phyloP scores from a whole-genome alignment of 2,888 invertebrate genomes.

The Alcis repandata region DNA sequence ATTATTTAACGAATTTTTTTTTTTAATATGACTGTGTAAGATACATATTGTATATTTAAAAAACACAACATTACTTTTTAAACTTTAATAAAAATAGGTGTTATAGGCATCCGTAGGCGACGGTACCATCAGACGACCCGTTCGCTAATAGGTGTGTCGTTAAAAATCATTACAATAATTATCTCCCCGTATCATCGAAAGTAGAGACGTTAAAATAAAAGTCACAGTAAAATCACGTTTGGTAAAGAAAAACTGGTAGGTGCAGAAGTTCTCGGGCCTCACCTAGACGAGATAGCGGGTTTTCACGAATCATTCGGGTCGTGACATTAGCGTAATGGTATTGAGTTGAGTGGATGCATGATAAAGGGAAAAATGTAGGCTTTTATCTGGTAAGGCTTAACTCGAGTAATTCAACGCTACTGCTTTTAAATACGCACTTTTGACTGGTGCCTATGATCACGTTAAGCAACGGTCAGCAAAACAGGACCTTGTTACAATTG shows the following conservation, averaged over 20 bases:
- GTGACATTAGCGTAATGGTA: constrained; percentile 62
- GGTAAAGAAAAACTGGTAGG: neutral
- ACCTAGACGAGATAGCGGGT: constrained; percentile 36
- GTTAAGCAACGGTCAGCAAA: no score
- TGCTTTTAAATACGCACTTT: neutral
- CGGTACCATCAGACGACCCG: no score
- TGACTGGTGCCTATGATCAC: neutral
- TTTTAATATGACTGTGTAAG: no score
- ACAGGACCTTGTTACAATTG: no score
- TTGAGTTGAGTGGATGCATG: constrained; percentile 49
- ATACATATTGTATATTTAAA: no score
- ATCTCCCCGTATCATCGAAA: neutral
- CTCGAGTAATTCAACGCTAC: no score
- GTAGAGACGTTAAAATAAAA: neutral
- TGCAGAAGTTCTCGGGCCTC: neutral
- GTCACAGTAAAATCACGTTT: neutral
- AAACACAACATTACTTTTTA: no score
- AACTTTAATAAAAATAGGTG: no score
- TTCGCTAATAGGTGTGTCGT: no score
- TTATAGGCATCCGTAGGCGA: no score
- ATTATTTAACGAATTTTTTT: no score
- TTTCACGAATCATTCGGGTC: constrained; percentile 59
- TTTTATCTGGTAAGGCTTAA: neutral
- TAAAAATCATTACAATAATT: no score
- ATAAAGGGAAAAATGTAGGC: constrained; percentile 41